These are phyloP conservation scores for Belgica antarctica DNA, from an alignment of 2,888 invertebrate genomes.

Conservation along the genomic window DNA sequence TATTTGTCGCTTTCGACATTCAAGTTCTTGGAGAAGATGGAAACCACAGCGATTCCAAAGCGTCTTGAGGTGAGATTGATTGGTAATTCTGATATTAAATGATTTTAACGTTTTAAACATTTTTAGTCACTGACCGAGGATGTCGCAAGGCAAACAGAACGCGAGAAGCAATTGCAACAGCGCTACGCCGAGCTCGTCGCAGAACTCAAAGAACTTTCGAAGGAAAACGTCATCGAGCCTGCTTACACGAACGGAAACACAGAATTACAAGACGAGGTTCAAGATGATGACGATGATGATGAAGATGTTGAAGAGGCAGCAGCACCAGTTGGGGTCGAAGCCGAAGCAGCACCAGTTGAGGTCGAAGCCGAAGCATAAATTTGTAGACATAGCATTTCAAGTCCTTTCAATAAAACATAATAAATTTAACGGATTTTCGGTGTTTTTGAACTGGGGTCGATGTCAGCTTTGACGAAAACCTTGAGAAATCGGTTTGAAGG, in stretches of 20 bases:
- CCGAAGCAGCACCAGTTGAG: too few relatives aligned
- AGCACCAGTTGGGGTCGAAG: too few relatives aligned
- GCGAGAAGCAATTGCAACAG: conserved; percentile 84
- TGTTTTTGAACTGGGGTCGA: too few relatives aligned
- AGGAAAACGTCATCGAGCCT: not conserved
- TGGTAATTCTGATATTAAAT: not conserved
- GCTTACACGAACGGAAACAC: conserved; percentile 9
- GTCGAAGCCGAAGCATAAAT: not conserved
- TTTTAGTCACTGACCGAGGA: conserved; percentile 81
- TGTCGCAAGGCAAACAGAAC: conserved; percentile 84
- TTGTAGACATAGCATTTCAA: too few relatives aligned
- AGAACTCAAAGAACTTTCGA: conserved; percentile 56
- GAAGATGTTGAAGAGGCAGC: not conserved
- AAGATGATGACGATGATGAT: not conserved
- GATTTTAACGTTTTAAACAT: too few relatives aligned
- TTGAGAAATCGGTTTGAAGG: too few relatives aligned
- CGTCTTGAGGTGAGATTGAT: conserved; percentile 70
- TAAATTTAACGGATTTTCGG: too few relatives aligned
- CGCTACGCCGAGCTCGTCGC: conserved; percentile 74
- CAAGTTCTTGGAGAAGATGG: conserved; percentile 83
- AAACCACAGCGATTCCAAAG: conserved; percentile 84
- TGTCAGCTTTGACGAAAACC: too few relatives aligned
- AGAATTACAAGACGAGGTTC: too few relatives aligned
- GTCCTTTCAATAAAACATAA: not conserved
- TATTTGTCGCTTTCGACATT: conserved; percentile 88